A percentile compares a stretch with the other conserved stretches of the same genome.
Evolutionary conservation across 2,888 invertebrate genomes (phyloP).

Genomic region (Epinotia ramella): DNA sequence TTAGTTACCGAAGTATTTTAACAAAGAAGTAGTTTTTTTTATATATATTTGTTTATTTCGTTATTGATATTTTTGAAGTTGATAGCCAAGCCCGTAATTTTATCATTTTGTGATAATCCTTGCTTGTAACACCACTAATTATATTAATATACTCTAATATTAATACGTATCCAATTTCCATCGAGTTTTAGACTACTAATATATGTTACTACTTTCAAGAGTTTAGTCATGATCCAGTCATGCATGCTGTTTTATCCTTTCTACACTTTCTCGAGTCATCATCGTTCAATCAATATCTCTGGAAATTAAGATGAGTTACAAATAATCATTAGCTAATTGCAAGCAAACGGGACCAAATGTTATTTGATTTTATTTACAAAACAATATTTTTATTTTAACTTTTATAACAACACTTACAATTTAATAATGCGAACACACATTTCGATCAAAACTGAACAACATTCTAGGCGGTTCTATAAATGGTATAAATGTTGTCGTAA

Average conservation of each 20-base stretch:
- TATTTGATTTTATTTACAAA: conserved; percentile 68
- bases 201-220: conserved; percentile 29
- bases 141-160: conserved; percentile 67
- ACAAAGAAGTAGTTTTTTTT: conserved; percentile 73
- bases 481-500: conserved; percentile 70
- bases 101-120: conserved; percentile 80
- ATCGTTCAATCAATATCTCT: conserved; percentile 66
- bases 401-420: conserved; percentile 58
- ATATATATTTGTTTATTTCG: conserved; percentile 61
- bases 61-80: conserved; percentile 56
- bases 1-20: conserved; percentile 80
- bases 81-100: conserved; percentile 61
- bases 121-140: conserved; percentile 85
- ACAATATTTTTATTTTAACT: conserved; percentile 45
- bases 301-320: conserved; percentile 63
- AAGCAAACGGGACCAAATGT: conserved; percentile 85
- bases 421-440: conserved; percentile 57
- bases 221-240: conserved; percentile 46
- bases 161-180: conserved; percentile 59
- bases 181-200: conserved; percentile 46
- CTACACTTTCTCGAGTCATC: conserved; percentile 58
- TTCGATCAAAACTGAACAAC: conserved; percentile 67
- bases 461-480: conserved; percentile 73
- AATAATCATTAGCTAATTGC: conserved; percentile 75
- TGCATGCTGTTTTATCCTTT: conserved; percentile 66